Conservation (phyloP, 1,140 invertebrate genomes). For the Cheumatopsyche charites region DNA sequence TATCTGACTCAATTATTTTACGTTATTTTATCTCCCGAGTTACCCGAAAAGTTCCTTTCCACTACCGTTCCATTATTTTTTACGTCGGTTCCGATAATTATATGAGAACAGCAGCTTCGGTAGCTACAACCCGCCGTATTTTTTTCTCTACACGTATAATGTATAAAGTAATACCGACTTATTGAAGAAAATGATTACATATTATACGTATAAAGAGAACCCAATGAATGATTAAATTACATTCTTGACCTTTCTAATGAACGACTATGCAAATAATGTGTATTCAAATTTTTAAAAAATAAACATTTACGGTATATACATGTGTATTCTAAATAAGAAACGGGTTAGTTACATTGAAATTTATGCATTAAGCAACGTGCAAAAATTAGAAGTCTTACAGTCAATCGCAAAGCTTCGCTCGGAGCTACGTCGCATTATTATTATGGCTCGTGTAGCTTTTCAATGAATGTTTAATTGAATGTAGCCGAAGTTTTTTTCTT, state of each 20-base stretch:
- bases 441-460: constrained; percentile 6
- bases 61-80: constrained; percentile 33
- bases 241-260: too few species aligned
- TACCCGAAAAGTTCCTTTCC: constrained; percentile 22
- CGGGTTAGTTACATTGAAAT: too few species aligned
- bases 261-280: too few species aligned
- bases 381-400: background rate
- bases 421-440: background rate
- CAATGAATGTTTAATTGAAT: constrained; percentile 34
- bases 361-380: background rate
- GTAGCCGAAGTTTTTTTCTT: background rate
- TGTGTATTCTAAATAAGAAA: too few species aligned
- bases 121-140: constrained; percentile 9
- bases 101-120: constrained; percentile 3
- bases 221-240: too few species aligned
- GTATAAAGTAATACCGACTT: background rate
- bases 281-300: too few species aligned
- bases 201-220: too few species aligned
- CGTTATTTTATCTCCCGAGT: constrained; percentile 26
- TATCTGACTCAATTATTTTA: constrained; percentile 24
- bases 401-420: constrained; percentile 11
- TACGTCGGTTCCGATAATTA: constrained; percentile 32
- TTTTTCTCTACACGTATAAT: background rate
- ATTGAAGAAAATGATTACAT: background rate
- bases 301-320: too few species aligned